Evolutionary conservation across 2,113 vertebrate species (phyloP).

Genomic region (Oceanodroma tethys): DNA sequence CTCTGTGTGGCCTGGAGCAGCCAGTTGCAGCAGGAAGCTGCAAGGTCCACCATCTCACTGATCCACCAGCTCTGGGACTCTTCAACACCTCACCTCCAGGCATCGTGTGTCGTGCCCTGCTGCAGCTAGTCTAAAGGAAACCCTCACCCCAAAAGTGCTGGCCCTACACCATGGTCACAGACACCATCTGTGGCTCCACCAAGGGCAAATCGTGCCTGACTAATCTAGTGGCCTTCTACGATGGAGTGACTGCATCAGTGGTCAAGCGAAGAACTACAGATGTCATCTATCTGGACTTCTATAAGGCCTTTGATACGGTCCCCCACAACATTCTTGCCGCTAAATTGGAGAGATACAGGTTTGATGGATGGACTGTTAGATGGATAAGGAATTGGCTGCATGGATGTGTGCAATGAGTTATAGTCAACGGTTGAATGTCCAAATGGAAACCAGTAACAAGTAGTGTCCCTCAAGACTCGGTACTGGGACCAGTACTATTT

Average conservation of each 20-base stretch:
- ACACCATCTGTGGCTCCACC: neutral
- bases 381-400: neutral
- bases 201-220: neutral
- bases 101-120: neutral
- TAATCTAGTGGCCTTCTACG: neutral
- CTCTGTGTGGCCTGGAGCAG: neutral
- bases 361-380: neutral
- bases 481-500: neutral
- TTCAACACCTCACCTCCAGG: neutral
- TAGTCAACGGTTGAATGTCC: neutral
- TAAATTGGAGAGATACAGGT: neutral
- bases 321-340: neutral
- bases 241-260: neutral
- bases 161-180: fast-evolving
- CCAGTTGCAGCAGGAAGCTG: neutral
- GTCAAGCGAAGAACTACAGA: neutral
- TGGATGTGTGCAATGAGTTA: neutral
- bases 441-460: neutral
- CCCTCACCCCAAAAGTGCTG: neutral
- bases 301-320: neutral
- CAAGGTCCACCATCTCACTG: fast-evolving
- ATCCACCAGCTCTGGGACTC: neutral
- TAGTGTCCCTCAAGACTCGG: fast-evolving
- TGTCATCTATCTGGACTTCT: neutral
- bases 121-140: neutral